A percentile compares a stretch with the other conserved stretches of the same genome.
Evolutionary conservation across 2,888 invertebrate species (phyloP).

Genomic region (Ecdyonurus torrentis): DNA sequence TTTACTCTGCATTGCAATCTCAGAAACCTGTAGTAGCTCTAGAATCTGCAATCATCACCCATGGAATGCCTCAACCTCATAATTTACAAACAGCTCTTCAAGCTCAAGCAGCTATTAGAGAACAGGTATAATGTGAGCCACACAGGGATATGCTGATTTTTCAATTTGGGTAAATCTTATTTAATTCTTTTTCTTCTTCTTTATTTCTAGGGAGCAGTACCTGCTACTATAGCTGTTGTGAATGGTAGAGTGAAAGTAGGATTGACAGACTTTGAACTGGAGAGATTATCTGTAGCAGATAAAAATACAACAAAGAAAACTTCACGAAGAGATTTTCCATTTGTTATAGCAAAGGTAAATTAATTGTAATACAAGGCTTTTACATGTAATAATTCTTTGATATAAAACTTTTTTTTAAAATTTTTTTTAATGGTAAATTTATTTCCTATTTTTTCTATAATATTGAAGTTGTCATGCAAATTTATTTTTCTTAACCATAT

Average conservation of each 20-base stretch:
- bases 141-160: neutral
- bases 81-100: constrained; percentile 72
- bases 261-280: constrained; percentile 43
- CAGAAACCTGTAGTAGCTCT: constrained; percentile 72
- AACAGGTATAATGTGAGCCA: constrained; percentile 32
- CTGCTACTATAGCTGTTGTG: constrained; percentile 85
- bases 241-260: constrained; percentile 72
- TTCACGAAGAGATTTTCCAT: constrained; percentile 73
- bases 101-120: constrained; percentile 62
- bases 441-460: too few species aligned
- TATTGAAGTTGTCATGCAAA: too few species aligned
- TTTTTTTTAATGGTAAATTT: too few species aligned
- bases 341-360: constrained; percentile 42
- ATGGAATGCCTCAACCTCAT: constrained; percentile 91
- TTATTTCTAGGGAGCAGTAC: constrained; percentile 50
- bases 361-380: too few species aligned
- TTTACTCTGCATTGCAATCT: constrained; percentile 42
- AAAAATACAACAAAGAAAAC: constrained; percentile 50
- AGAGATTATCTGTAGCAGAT: constrained; percentile 37
- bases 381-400: too few species aligned
- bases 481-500: too few species aligned
- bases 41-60: constrained; percentile 95
- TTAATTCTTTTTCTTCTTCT: neutral
- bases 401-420: too few species aligned
- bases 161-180: neutral